Evolutionary conservation across 92 coral and sea anemone species (phyloP), one percentile per base, ranked within the genome.

Genomic region (Chrysogorgia sp.): DNA sequence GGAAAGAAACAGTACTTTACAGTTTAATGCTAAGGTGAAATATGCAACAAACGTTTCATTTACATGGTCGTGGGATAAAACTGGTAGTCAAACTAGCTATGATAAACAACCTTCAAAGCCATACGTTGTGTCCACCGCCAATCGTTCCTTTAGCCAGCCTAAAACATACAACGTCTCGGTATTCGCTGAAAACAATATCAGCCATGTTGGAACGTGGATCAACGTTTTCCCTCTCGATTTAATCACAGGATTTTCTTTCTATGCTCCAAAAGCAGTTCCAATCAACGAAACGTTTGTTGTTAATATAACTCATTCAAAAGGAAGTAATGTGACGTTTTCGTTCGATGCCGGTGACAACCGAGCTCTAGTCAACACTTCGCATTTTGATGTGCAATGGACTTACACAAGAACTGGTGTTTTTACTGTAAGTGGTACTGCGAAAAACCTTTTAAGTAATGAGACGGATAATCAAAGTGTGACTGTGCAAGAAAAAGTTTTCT

Each of bases 251-350:
- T 84, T 94, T 55, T 26, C 77, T 40, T 74, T 91, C 26, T 45
- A 34, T 14, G 59, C 65, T 48, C 81, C 82, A 12, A 75, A 58
- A 29, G 67, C 76, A 25, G 87, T 87, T n/a, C 72, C 67, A 7
- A 76, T 83, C 30, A 89, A 88, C 53, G 66, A 86, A 40, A 48
- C 48, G 58, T 34, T 85, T 40, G 30, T 9, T 0, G 23, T 91
- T 13, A 76, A 20, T 7, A 76, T 85, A 56, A 25, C 23, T 40
- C 83, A 31, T 50, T 31, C 25, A 1, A 89, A 65, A 33, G 98
- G 97, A 17, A 67, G 83, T 58, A 90, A 87, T 45, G 94, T 94
- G 1, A 81, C 82, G 0, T 94, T 92, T 50, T 52, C 55, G 12
- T 78, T 85, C 24, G 67, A 70, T 40, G 80, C 60, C 81, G 92